These are phyloP conservation scores for Cenopis cana DNA, from an alignment of 2,888 invertebrate genomes.

Conservation along the genomic window DNA sequence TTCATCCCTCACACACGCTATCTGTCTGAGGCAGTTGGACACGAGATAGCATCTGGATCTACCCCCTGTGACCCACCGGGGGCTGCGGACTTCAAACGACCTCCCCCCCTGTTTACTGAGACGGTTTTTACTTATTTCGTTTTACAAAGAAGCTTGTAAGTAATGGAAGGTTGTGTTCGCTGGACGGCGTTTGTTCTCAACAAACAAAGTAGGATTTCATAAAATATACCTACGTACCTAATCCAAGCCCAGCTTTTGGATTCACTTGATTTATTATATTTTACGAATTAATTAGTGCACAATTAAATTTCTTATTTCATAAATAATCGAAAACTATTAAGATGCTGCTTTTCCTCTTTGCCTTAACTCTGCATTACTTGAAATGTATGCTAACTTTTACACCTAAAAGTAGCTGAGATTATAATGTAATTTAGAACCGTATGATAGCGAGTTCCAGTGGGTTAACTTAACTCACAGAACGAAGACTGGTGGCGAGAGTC, in stretches of 20 bases:
- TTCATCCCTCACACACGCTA: constrained; percentile 73
- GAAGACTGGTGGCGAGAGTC: constrained; percentile 14
- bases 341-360: background rate
- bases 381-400: background rate
- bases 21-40: constrained; percentile 79
- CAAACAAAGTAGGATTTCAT: constrained; percentile 6
- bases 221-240: background rate
- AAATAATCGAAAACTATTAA: background rate
- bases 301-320: background rate
- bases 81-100: constrained; percentile 71
- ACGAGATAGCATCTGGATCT: constrained; percentile 72
- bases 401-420: background rate
- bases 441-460: constrained; percentile 22
- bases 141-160: constrained; percentile 46
- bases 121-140: constrained; percentile 46
- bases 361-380: background rate
- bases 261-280: too few relatives aligned
- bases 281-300: too few relatives aligned
- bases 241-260: background rate
- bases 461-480: constrained; percentile 22
- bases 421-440: constrained; percentile 20
- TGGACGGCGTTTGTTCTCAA: constrained; percentile 20
- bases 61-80: constrained; percentile 56
- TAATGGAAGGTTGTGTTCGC: constrained; percentile 33
- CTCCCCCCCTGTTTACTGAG: constrained; percentile 55